A percentile compares a stretch with the other conserved stretches of the same genome.
Evolutionary conservation across 2,113 vertebrate species (phyloP).

Genomic region (Aspiorhynchus laticeps): DNA sequence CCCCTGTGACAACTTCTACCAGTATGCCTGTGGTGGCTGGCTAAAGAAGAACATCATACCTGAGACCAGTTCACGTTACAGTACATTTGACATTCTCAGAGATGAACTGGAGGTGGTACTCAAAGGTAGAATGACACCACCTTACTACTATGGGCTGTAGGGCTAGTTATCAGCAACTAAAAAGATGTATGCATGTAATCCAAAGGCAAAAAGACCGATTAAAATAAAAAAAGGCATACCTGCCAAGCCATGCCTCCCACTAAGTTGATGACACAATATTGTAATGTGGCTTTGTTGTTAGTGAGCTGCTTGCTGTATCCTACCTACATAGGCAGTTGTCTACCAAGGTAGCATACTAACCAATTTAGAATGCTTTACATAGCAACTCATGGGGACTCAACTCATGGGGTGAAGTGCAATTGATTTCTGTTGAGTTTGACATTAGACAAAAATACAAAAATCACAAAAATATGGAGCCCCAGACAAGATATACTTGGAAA

Average conservation of each 20-base stretch:
- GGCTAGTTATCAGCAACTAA: neutral
- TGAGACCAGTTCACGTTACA: conserved; percentile 90
- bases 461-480: neutral
- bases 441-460: no score
- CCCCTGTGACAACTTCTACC: conserved; percentile 91
- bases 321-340: neutral
- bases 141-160: neutral
- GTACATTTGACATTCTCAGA: conserved; percentile 93
- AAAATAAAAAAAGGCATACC: neutral
- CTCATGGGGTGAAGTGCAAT: neutral
- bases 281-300: neutral
- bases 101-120: conserved; percentile 90
- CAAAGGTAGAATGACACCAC: conserved; percentile 82
- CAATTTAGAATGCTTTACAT: neutral
- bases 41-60: conserved; percentile 92
- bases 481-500: neutral
- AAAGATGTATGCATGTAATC: neutral
- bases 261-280: neutral
- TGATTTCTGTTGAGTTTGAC: neutral
- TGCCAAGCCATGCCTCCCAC: neutral
- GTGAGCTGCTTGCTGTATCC: neutral
- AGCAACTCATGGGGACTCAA: no score
- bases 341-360: neutral
- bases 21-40: conserved; percentile 95
- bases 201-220: neutral